Percentiles rank a stretch among this genome's conserved stretches.
phyloP scores from a whole-genome alignment of 2,797 vertebrate species.

The Hippocampus kuda region DNA sequence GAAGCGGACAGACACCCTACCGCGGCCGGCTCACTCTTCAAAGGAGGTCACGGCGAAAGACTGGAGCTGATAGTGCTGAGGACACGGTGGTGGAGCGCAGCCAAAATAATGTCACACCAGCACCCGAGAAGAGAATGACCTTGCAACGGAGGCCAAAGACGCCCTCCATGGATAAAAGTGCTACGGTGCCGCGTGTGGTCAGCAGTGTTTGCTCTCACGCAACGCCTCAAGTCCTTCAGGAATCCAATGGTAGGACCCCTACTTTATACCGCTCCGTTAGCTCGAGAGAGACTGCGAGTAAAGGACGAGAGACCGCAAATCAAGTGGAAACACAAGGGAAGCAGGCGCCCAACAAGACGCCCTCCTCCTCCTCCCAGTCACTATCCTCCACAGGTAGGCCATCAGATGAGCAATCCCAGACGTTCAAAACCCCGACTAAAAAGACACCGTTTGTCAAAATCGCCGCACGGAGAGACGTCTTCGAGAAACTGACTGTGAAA shows the following conservation, averaged over 20 bases:
- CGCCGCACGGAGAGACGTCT: conserved; percentile 51
- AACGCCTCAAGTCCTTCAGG: conserved; percentile 29
- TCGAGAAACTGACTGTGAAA: conserved; percentile 53
- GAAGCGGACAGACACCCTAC: conserved; percentile 32
- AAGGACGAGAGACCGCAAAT: conserved; percentile 17
- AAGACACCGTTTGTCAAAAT: conserved; percentile 55
- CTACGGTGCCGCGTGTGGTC: conserved; percentile 17
- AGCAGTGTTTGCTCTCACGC: conserved; percentile 7
- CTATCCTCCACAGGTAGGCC: conserved; percentile 7
- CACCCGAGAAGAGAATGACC: conserved; percentile 55
- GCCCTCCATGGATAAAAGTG: conserved; percentile 47
- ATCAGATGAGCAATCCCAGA: conserved; percentile 25
- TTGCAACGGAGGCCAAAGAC: conserved; percentile 64
- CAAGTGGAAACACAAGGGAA: conserved; percentile 2
- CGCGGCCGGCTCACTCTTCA: conserved; percentile 66
- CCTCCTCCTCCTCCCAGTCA: background rate
- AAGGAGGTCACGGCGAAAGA: conserved; percentile 66
- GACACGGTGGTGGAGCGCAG: conserved; percentile 34
- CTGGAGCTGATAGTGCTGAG: conserved; percentile 32
- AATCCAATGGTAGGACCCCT: conserved; percentile 30
- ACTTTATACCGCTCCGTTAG: conserved; percentile 35
- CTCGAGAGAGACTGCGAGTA: conserved; percentile 32
- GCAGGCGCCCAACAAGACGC: conserved; percentile 5
- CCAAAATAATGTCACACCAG: conserved; percentile 35
- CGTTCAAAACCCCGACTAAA: conserved; percentile 47